Conservation (phyloP, 2,113 vertebrate genomes). For the Calyptomena viridis region DNA sequence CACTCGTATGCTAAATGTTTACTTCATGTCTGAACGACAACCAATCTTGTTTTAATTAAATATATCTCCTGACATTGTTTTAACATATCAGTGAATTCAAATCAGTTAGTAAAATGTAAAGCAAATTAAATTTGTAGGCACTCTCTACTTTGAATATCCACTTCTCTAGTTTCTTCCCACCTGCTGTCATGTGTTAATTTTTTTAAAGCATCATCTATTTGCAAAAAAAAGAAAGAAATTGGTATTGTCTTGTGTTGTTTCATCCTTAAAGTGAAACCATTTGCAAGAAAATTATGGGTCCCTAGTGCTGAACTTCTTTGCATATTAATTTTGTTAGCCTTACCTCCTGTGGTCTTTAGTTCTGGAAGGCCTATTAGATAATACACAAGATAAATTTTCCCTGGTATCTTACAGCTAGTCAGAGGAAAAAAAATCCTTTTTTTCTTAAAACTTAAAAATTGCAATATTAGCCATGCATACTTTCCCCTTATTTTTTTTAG, state of each 20-base stretch:
- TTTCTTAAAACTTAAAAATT: conserved; percentile 71
- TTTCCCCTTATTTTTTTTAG: conserved; percentile 51
- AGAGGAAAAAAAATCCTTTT: conserved; percentile 64
- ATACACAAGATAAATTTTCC: conserved; percentile 81
- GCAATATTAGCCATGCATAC: conserved; percentile 35
- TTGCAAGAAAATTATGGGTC: conserved; percentile 97
- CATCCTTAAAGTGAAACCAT: conserved; percentile 93
- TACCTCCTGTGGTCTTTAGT: conserved; percentile 91
- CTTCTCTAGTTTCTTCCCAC: conserved; percentile 85
- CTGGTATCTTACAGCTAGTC: conserved; percentile 71
- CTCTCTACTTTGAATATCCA: conserved; percentile 81
- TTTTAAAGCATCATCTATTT: conserved; percentile 87
- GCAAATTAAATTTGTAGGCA: conserved; percentile 81
- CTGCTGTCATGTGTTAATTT: conserved; percentile 93
- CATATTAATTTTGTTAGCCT: conserved; percentile 99
- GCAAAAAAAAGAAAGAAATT: conserved; percentile 80
- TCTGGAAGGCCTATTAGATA: conserved; percentile 89
- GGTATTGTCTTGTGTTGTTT: conserved; percentile 89
- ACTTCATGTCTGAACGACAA: conserved; percentile 51
- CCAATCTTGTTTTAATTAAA: conserved; percentile 72
- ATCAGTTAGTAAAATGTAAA: conserved; percentile 86
- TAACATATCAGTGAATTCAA: conserved; percentile 78
- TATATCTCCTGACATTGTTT: conserved; percentile 68
- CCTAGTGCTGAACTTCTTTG: conserved; percentile 93
- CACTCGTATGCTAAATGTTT: conserved; percentile 61